Evolutionary conservation across 2,797 vertebrate genomes (phyloP).

Genomic region (Menidia menidia): DNA sequence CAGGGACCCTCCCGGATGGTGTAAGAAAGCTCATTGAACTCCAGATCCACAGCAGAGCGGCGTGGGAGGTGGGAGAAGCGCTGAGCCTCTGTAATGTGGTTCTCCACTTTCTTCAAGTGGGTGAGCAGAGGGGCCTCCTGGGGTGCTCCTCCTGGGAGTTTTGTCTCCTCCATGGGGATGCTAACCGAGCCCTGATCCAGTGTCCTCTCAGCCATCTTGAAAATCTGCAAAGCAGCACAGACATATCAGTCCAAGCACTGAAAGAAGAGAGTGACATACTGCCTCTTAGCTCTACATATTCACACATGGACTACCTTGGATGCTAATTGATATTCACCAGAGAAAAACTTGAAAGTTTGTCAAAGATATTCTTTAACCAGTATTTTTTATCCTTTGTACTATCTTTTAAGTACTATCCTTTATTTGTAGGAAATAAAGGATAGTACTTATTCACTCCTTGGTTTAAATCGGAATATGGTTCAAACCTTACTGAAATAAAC

Average conservation of each 20-base stretch:
- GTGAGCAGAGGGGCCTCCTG: conserved; percentile 90
- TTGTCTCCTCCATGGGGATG: conserved; percentile 93
- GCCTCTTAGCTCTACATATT: neutral
- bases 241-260: neutral
- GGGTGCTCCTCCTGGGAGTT: conserved; percentile 78
- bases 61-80: conserved; percentile 96
- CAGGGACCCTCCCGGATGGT: conserved; percentile 95
- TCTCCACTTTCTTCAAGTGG: conserved; percentile 98
- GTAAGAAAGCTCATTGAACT: conserved; percentile 95
- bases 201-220: conserved; percentile 91
- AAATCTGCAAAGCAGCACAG: conserved; percentile 61
- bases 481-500: neutral
- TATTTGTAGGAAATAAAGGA: neutral
- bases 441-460: neutral
- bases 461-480: neutral
- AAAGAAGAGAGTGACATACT: neutral
- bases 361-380: neutral
- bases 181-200: conserved; percentile 84
- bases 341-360: neutral
- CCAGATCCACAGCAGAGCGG: conserved; percentile 93
- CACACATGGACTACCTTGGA: neutral
- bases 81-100: conserved; percentile 97
- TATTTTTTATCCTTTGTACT: neutral
- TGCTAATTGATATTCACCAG: neutral
- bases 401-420: neutral